These are phyloP conservation scores for Silurus glanis DNA, from an alignment of 2,113 vertebrate genomes.

Conservation along the genomic window DNA sequence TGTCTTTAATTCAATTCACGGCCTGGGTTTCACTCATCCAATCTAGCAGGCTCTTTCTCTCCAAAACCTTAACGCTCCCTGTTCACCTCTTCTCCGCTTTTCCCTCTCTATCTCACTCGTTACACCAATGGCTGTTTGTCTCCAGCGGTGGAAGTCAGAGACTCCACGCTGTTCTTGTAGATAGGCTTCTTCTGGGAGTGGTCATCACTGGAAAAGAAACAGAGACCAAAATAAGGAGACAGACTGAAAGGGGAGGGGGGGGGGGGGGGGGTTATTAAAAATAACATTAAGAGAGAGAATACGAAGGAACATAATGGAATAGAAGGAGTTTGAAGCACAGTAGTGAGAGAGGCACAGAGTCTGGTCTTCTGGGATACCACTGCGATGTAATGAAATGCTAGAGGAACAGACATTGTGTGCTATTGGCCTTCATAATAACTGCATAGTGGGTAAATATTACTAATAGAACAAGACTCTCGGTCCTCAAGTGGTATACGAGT, in stretches of 20 bases:
- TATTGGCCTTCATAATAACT: background rate
- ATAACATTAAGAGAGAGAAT: slow-evolving; percentile 3
- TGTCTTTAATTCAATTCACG: slow-evolving; percentile 57
- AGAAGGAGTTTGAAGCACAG: background rate
- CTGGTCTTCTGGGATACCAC: background rate
- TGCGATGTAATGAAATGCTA: background rate
- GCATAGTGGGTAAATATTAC: background rate
- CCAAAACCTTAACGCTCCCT: slow-evolving; percentile 17
- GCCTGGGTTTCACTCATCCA: slow-evolving; percentile 43
- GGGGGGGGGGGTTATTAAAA: background rate
- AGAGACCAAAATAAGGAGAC: slow-evolving; percentile 18
- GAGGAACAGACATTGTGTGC: background rate
- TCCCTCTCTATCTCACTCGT: slow-evolving; percentile 42
- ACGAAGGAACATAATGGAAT: slow-evolving; percentile 35
- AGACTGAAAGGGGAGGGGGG: slow-evolving; percentile 3
- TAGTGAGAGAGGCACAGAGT: background rate
- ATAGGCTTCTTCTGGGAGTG: slow-evolving; percentile 77
- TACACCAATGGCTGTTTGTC: slow-evolving; percentile 77
- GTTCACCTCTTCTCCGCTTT: slow-evolving; percentile 39
- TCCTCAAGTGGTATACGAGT: background rate
- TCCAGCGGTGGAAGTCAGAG: slow-evolving; percentile 63
- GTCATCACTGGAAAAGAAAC: slow-evolving; percentile 68
- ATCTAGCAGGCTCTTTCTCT: slow-evolving; percentile 41
- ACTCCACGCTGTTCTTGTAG: slow-evolving; percentile 72
- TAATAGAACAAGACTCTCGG: background rate